Base-by-base conservation (phyloP, 2,797 vertebrate species). In the Myoxocephalus aenaeus region DNA sequence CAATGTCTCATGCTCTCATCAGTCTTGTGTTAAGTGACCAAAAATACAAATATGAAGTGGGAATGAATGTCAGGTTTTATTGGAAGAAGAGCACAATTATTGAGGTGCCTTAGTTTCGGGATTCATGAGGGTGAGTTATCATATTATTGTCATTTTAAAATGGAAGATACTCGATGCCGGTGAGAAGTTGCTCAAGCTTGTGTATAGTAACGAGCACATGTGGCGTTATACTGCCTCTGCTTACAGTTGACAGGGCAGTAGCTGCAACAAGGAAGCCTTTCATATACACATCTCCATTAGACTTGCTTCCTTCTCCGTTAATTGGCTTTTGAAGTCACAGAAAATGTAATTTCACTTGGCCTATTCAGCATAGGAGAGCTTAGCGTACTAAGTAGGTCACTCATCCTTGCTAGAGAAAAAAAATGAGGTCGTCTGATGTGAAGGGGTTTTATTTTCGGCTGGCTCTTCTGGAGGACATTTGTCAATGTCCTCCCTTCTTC, bases 371-470 rank as follows among this genome's bases (percentile, higher is more conserved):
- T 86, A 81, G 75, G 79, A 80, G 70, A 85, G 86, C 84, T 91
- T 88, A 86, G 91, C 65, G 65, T 79, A 50, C 70, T 87, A 96
- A 95, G 93, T 95, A 94, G 95, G 95, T 93, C 93, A 92, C 64
- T 89, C 79, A 82, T 92, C 86, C 84, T 87, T 85, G 67, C 83
- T 80, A 73, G 72, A 89, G 87, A 84, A 64, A 71, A 72, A 85
- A 91, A 91, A 84, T 65, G 80, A 92, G 93, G 88, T 86, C 63
- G 80, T 87, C 79, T 86, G 82, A 83, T 87, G 81, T 85, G 82
- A 89, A 91, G 88, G 86, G 85, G 12, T 92, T 91, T 93, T 93
- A 92, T 94, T 95, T 94, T 86, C 78, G 89, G 81, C 86, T 70
- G 40, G 50, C 73, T 83, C 74, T 92, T 89, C 77, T 88, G 65